phyloP scores from a whole-genome alignment of 2,888 invertebrate genomes.

The Drosophila atroscutellata region DNA sequence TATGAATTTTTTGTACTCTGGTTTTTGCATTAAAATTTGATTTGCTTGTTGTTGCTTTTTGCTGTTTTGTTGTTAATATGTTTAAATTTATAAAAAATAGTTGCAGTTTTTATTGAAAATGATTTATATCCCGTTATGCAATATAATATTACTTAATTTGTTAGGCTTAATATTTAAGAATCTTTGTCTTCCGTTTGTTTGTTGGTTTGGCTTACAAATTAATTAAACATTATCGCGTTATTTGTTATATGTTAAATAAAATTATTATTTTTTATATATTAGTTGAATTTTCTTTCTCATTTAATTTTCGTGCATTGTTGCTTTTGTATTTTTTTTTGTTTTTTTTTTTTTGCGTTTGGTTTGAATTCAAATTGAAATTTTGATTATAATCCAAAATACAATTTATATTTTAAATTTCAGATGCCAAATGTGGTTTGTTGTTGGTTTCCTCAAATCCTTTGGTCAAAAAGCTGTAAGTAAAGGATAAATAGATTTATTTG shows the following conservation, averaged over 20 bases:
- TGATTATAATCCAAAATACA: slow-evolving; percentile 62
- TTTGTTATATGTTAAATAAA: slow-evolving; percentile 57
- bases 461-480: slow-evolving; percentile 59
- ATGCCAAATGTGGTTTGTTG: slow-evolving; percentile 43
- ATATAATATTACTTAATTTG: slow-evolving; percentile 61
- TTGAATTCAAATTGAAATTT: slow-evolving; percentile 63
- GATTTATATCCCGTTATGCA: slow-evolving; percentile 37
- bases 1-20: slow-evolving; percentile 76
- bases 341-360: slow-evolving; percentile 47
- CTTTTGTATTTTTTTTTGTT: slow-evolving; percentile 35
- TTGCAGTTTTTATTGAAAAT: slow-evolving; percentile 60
- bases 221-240: slow-evolving; percentile 76
- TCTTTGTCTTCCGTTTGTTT: slow-evolving; percentile 84
- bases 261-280: slow-evolving; percentile 47
- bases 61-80: slow-evolving; percentile 55
- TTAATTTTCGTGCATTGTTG: slow-evolving; percentile 43
- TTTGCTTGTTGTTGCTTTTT: slow-evolving; percentile 50
- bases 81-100: slow-evolving; percentile 73
- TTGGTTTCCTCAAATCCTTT: slow-evolving; percentile 69
- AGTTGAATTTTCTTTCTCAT: slow-evolving; percentile 35
- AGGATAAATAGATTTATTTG: neutral
- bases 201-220: slow-evolving; percentile 82
- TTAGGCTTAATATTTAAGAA: slow-evolving; percentile 65
- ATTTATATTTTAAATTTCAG: slow-evolving; percentile 33
- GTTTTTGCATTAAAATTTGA: slow-evolving; percentile 64